Evolutionary conservation across 2,113 vertebrate species (phyloP), one percentile per base, ranked within the genome.

Genomic region (Silurus asotus): DNA sequence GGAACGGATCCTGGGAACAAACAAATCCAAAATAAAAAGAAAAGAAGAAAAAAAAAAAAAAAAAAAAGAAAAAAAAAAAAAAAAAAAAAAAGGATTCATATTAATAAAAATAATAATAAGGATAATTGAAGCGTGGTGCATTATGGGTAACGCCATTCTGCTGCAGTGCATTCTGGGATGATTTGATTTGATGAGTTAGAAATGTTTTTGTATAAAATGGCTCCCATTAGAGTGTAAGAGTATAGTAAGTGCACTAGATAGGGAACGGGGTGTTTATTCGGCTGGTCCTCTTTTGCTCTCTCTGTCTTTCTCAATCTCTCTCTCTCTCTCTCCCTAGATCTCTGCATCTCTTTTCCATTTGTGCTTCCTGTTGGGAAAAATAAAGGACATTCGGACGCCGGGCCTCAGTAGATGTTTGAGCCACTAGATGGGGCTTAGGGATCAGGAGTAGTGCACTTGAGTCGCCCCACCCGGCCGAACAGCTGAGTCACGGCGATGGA

Each of bases 1-100:
- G 85, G 93, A 95, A 95, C 93, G 93, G 94, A 92, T 92, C 85
- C 89, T 90, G 88, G 15, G 88, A 65, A 82, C 88, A 89, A 72
- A 64, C 45, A 58, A 51, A 23, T 37, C 2, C 37, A 37, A 37
- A 37, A 2, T 1, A 37, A 1, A 37, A 83, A 51, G 17, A 61
- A 76, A 64, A 1, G 10, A 88, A 51, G 6, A 2, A 88, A 89
- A 5, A 59, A 79, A 51, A 15, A 81, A 84, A 62, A n/a, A n/a
- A n/a, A n/a, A n/a, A 1, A 37, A 83, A 51, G 17, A 61, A 76
- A 64, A 1, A 88, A 1, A 13, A 88, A 62, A 4, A 17, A 88
- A 89, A 25, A 15, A 15, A 23, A 9, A 58, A 58, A 58, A 58
- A 61, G 56, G 82, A 89, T 83, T 84, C 37, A 37, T 37, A 37